phyloP scores from a whole-genome alignment of 2,888 invertebrate species.

The Meganola albula region DNA sequence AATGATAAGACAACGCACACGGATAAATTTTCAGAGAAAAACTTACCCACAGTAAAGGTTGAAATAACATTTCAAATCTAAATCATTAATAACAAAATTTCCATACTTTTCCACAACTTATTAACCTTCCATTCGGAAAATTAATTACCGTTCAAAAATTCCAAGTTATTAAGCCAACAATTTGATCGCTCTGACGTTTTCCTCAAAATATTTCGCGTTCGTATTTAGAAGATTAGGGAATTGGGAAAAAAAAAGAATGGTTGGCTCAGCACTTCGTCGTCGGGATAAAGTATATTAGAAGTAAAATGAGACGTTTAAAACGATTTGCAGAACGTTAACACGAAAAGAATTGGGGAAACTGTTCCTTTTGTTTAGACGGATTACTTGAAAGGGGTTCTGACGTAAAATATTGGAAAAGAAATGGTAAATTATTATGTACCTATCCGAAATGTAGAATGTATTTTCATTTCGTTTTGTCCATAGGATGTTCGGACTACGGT shows the following conservation, averaged over 20 bases:
- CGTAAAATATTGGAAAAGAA: too few species aligned
- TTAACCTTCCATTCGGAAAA: conserved; percentile 37
- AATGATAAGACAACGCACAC: too few species aligned
- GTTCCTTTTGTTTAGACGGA: conserved; percentile 7
- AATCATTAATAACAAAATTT: too few species aligned
- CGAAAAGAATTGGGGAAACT: conserved; percentile 12
- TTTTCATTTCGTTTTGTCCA: too few species aligned
- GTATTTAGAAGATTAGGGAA: conserved; percentile 28
- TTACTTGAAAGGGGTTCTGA: background rate
- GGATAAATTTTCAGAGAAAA: too few species aligned
- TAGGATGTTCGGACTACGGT: too few species aligned
- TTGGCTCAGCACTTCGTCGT: conserved; percentile 17
- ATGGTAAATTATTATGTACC: too few species aligned
- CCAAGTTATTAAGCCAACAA: conserved; percentile 20
- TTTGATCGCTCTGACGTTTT: conserved; percentile 41
- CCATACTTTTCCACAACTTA: too few species aligned
- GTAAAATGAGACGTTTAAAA: conserved; percentile 28
- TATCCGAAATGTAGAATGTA: too few species aligned
- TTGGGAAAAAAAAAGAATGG: conserved; percentile 21
- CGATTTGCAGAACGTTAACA: conserved; percentile 21
- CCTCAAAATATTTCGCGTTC: conserved; percentile 18
- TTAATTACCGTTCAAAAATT: conserved; percentile 28
- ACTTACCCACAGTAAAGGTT: too few species aligned
- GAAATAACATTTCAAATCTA: too few species aligned
- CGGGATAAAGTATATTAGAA: conserved; percentile 27